These are phyloP conservation scores for Eonycteris spelaea DNA, from an alignment of 2,113 vertebrate species.

Conservation along the genomic window DNA sequence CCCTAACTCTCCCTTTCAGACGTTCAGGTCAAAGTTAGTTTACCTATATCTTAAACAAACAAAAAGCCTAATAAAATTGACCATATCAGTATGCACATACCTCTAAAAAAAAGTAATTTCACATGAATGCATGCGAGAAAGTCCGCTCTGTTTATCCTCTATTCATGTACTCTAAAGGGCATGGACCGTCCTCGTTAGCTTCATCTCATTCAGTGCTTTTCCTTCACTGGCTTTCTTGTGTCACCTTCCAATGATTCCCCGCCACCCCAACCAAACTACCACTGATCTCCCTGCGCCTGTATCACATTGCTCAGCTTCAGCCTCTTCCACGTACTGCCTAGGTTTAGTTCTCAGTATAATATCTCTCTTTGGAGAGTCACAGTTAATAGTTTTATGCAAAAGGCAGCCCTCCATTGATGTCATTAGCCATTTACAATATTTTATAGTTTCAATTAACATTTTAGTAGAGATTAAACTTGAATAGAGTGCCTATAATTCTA, in stretches of 20 bases:
- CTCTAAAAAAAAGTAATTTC: neutral
- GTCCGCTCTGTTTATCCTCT: neutral
- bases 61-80: neutral
- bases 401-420: neutral
- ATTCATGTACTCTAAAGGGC: neutral
- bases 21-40: neutral
- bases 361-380: neutral
- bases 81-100: neutral
- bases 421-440: neutral
- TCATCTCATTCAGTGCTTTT: neutral
- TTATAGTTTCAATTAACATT: neutral
- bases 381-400: neutral
- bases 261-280: neutral
- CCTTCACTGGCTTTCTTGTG: neutral
- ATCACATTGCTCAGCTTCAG: neutral
- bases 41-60: neutral
- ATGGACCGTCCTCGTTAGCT: neutral
- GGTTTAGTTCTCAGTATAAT: neutral
- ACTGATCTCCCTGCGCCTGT: accelerated
- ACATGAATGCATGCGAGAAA: neutral
- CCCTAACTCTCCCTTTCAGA: neutral
- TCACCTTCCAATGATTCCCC: neutral
- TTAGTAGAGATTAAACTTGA: neutral
- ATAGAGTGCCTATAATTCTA: neutral
- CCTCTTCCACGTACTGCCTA: neutral